Base-by-base conservation (phyloP, 2,113 vertebrate species). In the Lonchura striata region DNA sequence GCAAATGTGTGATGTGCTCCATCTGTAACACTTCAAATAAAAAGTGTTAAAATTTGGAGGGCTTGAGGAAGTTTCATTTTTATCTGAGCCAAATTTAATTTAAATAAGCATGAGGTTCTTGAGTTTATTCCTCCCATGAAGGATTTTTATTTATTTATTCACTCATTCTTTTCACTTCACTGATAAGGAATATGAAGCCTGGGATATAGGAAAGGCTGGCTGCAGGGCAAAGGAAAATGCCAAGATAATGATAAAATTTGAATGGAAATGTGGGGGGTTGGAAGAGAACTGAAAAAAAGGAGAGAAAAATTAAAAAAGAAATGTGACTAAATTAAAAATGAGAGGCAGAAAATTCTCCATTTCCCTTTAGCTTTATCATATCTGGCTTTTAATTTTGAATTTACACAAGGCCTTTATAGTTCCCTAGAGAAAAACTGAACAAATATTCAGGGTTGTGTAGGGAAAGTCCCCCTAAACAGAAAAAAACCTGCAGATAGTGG, bases 261-360 rank as follows among this genome's bases (percentile, higher is more conserved):
- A 49, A 13, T 57, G n/a, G 28, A 42, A 79, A 71, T 0, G 0
- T 33, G 18, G 8, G 0, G 11, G 14, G 6, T 27, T 57, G 12
- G 13, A 53, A 33, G 6, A 12, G 9, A 8, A 61, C 15, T 69
- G 9, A 30, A 80, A 83, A 52, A 1, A 42, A 70, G 15, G 11
- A 72, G 20, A 27, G 6, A 21, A 65, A 56, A 39, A n/a, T n/a
- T n/a, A n/a, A 28, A 1, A 1, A 14, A 24, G 14, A 1, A 61
- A 79, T 4, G 4, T 57, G 10, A 15, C 2, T 9, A 56, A 60
- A 88, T 20, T 50, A 64, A 75, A 85, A 15, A 4, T 22, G 19
- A 90, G 57, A 64, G 25, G 35, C 15, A 46, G 23, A 37, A 83
- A 83, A 61, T 33, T 65, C 41, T 41, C 10, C 1, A 5, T 80